Percentiles rank a stretch among this genome's conserved stretches.
Conservation (phyloP, 2,113 vertebrate genomes). For the Rousettus leschenaultii region DNA sequence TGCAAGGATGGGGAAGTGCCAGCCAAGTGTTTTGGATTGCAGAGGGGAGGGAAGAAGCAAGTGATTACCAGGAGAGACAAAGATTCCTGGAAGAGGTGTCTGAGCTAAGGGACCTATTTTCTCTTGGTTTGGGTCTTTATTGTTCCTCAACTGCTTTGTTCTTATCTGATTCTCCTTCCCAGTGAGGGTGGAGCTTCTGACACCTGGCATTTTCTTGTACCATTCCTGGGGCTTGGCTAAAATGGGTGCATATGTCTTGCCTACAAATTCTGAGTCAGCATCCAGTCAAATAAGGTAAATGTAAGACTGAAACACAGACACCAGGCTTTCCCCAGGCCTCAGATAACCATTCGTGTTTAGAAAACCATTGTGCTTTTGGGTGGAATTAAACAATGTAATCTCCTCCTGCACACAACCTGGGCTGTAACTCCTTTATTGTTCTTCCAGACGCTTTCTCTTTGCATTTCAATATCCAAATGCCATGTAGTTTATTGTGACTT, state of each 20-base stretch:
- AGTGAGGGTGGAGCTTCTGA: neutral
- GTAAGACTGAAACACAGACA: neutral
- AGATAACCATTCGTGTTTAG: neutral
- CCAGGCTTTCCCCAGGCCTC: neutral
- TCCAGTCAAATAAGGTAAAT: neutral
- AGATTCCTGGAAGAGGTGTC: neutral
- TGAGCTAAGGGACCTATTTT: neutral
- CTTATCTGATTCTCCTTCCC: neutral
- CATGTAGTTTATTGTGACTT: neutral
- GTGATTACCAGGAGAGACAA: neutral
- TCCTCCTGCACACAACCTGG: neutral
- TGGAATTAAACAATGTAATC: neutral
- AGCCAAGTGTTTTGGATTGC: no score
- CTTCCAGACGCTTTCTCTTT: slow-evolving; percentile 38
- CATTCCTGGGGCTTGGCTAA: neutral
- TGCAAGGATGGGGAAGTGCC: no score
- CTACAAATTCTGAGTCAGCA: neutral
- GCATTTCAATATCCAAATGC: slow-evolving; percentile 26
- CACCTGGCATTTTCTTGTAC: neutral
- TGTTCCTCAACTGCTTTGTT: neutral
- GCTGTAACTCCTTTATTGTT: neutral
- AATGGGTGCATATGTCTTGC: neutral
- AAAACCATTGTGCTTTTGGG: neutral
- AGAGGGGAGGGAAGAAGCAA: neutral
- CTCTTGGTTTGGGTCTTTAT: neutral